A percentile compares a stretch with the other conserved stretches of the same genome.
These are phyloP conservation scores for Pteronura brasiliensis DNA, from an alignment of 2,113 vertebrate genomes.

Conservation along the genomic window DNA sequence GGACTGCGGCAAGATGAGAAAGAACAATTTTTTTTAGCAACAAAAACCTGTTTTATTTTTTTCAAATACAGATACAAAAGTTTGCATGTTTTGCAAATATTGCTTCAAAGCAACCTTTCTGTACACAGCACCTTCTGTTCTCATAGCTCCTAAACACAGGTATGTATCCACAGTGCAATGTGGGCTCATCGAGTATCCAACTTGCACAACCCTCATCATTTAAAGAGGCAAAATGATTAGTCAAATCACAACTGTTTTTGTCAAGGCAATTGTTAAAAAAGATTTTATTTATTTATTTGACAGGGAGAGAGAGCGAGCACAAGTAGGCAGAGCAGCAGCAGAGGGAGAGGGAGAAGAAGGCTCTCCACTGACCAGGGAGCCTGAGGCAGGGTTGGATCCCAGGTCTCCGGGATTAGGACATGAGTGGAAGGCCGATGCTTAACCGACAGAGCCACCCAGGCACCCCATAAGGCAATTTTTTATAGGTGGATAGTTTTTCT, in stretches of 20 bases:
- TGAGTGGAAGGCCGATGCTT: no score
- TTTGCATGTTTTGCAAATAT: conserved; percentile 84
- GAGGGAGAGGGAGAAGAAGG: no score
- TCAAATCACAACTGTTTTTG: conserved; percentile 50
- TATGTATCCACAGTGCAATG: conserved; percentile 78
- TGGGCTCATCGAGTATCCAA: conserved; percentile 77
- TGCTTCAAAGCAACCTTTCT: conserved; percentile 81
- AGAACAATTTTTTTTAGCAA: conserved; percentile 54
- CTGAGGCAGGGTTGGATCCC: no score
- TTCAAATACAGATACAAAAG: conserved; percentile 83
- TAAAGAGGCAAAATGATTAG: conserved; percentile 69
- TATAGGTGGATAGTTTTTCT: conserved; percentile 71
- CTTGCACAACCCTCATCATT: conserved; percentile 67
- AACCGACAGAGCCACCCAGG: no score
- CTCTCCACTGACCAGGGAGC: no score
- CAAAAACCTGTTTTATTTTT: conserved; percentile 83
- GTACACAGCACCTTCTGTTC: conserved; percentile 79
- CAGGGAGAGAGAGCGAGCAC: no score
- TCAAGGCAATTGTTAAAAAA: conserved; percentile 31
- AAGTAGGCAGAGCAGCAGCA: no score
- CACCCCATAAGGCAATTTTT: not conserved
- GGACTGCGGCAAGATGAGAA: not conserved
- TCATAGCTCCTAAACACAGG: conserved; percentile 74
- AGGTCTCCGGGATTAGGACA: no score
- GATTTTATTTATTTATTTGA: no score